phyloP scores from a whole-genome alignment of 2,797 vertebrate species.

The Falco concolor region DNA sequence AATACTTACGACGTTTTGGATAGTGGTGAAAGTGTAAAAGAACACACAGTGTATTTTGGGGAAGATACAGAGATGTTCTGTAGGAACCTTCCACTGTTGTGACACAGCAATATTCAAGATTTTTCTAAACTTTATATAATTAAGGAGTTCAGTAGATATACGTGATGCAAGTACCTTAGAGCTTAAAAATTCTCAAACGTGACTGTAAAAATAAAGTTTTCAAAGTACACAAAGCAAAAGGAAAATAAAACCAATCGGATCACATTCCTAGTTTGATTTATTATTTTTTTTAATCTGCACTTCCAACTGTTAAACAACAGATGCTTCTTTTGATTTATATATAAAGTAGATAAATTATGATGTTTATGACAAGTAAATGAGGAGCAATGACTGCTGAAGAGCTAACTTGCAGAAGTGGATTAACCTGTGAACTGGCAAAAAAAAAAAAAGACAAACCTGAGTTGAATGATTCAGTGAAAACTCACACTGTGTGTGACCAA shows the following conservation, averaged over 20 bases:
- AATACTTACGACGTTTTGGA: not conserved
- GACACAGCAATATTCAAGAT: not conserved
- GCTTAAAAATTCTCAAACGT: not conserved
- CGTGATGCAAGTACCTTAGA: not conserved
- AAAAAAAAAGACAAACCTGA: not conserved
- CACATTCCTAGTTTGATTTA: not conserved
- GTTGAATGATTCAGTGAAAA: not conserved
- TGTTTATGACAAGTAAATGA: not conserved
- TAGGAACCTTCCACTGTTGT: not conserved
- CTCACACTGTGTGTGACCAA: not conserved
- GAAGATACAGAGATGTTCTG: not conserved
- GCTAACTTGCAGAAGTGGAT: not conserved
- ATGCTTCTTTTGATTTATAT: not conserved
- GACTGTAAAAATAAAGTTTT: not conserved
- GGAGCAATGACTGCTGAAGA: not conserved
- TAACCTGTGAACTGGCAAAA: not conserved
- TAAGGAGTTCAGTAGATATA: not conserved
- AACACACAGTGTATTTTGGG: not conserved
- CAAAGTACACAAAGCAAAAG: not conserved
- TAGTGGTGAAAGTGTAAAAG: not conserved
- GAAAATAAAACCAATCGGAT: not conserved
- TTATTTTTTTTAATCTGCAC: not conserved
- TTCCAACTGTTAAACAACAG: not conserved
- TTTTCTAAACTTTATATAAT: not conserved
- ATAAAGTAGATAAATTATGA: not conserved